phyloP scores from a whole-genome alignment of 2,888 invertebrate species.

The Pemphredon lugubris region DNA sequence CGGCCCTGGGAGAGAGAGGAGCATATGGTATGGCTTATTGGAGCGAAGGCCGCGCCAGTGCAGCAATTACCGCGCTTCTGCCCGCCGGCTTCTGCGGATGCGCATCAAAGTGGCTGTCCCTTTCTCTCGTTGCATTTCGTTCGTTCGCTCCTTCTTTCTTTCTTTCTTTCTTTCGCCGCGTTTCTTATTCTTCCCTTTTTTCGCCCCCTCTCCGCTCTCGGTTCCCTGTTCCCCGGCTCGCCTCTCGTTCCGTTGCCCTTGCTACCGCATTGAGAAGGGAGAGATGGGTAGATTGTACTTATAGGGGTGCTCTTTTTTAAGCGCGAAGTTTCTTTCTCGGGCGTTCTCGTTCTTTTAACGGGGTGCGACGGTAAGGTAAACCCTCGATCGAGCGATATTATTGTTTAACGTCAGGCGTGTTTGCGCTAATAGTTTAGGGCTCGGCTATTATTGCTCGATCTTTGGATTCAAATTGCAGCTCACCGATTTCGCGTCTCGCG shows the following conservation, averaged over 20 bases:
- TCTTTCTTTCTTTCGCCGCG: background rate
- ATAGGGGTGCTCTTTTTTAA: slow-evolving; percentile 49
- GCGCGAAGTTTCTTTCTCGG: slow-evolving; percentile 36
- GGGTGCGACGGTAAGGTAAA: too few relatives aligned
- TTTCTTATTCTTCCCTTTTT: slow-evolving; percentile 1
- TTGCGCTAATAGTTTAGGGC: too few relatives aligned
- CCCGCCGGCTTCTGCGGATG: slow-evolving; percentile 70
- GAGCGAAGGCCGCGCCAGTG: slow-evolving; percentile 65
- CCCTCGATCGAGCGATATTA: too few relatives aligned
- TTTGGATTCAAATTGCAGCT: too few relatives aligned
- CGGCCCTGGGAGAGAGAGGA: slow-evolving; percentile 28
- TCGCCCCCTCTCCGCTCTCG: slow-evolving; percentile 10
- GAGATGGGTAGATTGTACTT: slow-evolving; percentile 46
- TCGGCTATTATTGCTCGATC: too few relatives aligned
- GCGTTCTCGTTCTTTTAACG: slow-evolving; percentile 17
- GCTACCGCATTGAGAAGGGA: slow-evolving; percentile 20
- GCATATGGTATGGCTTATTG: slow-evolving; percentile 72
- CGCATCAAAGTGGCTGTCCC: slow-evolving; percentile 54
- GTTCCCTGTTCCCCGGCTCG: slow-evolving; percentile 15
- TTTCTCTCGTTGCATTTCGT: slow-evolving; percentile 8
- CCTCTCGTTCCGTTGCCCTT: slow-evolving; percentile 7
- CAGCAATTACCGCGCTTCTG: slow-evolving; percentile 76
- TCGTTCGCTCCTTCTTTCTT: background rate
- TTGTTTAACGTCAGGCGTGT: too few relatives aligned
- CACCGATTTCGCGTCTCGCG: too few relatives aligned